Evolutionary conservation across 2,113 vertebrate genomes (phyloP).

Genomic region (Cheirogaleus medius): DNA sequence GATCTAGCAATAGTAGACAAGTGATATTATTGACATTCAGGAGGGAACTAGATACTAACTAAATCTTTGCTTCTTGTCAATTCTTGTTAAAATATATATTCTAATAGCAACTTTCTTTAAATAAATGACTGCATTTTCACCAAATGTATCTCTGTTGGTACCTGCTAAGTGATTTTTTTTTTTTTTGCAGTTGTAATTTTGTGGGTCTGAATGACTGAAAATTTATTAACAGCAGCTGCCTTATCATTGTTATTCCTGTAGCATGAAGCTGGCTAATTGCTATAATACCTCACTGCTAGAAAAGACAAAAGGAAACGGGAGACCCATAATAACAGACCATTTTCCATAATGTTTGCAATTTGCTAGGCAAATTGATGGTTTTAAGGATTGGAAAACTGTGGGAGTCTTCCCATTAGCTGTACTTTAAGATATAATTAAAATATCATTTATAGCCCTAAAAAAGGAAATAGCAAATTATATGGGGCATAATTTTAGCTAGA

Average conservation of each 20-base stretch:
- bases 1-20: neutral
- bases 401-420: slow-evolving; percentile 51
- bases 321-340: neutral
- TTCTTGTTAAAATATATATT: neutral
- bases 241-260: neutral
- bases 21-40: neutral
- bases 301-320: slow-evolving; percentile 8
- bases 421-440: slow-evolving; percentile 58
- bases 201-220: neutral
- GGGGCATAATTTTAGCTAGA: slow-evolving; percentile 13
- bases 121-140: slow-evolving; percentile 7
- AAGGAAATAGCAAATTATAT: slow-evolving; percentile 45
- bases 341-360: slow-evolving; percentile 50
- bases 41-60: neutral
- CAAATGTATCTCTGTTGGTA: neutral
- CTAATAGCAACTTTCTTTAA: neutral
- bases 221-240: slow-evolving; percentile 4
- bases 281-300: neutral
- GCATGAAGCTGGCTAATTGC: slow-evolving; percentile 17
- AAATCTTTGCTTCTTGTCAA: neutral
- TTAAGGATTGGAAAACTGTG: slow-evolving; percentile 58
- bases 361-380: slow-evolving; percentile 55
- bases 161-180: neutral
- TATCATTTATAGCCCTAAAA: slow-evolving; percentile 47
- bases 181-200: slow-evolving; percentile 36